Evolutionary conservation across 1,140 invertebrate species (phyloP).

Genomic region (Panulirus ornatus): DNA sequence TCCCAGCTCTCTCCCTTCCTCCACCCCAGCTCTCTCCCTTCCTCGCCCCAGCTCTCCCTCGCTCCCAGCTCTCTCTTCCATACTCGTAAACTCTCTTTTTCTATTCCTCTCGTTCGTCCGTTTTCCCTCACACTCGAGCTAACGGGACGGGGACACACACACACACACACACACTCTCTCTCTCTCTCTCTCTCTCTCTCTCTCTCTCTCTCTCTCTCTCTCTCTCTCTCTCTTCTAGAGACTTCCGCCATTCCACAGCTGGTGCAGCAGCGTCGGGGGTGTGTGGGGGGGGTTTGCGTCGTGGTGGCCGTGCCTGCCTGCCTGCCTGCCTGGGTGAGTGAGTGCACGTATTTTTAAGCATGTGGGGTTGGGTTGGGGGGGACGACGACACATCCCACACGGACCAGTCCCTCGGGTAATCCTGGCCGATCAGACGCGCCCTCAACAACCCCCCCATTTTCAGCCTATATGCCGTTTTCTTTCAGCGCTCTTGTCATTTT

Average conservation of each 20-base stretch:
- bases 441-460: neutral
- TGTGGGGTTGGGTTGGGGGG: neutral
- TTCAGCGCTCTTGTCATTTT: too few species aligned
- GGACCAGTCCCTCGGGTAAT: neutral
- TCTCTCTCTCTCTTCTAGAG: too few species aligned
- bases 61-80: neutral
- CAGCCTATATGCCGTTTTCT: neutral
- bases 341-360: neutral
- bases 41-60: too few species aligned
- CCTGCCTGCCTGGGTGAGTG: neutral
- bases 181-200: slow-evolving; percentile 12
- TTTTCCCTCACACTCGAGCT: neutral
- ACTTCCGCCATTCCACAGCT: neutral
- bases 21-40: too few species aligned
- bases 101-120: neutral
- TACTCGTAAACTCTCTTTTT: neutral
- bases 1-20: too few species aligned
- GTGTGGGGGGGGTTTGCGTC: too few species aligned
- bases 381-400: neutral
- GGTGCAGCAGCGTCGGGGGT: too few species aligned
- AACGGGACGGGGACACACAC: too few species aligned
- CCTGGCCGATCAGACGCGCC: neutral
- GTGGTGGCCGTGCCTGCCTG: neutral
- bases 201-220: neutral
- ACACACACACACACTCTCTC: neutral